Conservation (phyloP, 1,140 invertebrate genomes). For the Lepidurus couesii region DNA sequence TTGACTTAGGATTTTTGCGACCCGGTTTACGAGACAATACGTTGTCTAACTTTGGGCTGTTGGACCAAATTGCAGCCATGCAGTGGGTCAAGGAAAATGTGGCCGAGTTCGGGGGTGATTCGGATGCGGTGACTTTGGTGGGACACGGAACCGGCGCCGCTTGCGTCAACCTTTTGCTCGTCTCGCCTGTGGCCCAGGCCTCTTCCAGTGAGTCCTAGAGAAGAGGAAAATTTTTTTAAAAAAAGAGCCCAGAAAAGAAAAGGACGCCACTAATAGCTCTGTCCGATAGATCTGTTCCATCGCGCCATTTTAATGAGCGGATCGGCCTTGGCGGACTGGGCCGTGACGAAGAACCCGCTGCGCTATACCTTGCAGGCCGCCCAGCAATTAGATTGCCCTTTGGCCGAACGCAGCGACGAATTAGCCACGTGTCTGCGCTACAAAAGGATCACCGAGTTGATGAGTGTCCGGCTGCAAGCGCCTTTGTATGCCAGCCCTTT, state of each 20-base stretch:
- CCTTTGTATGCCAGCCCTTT: constrained; percentile 63
- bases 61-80: constrained; percentile 80
- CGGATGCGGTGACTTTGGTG: constrained; percentile 69
- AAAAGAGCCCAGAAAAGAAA: background rate
- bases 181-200: constrained; percentile 62
- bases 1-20: constrained; percentile 65
- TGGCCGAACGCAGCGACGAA: constrained; percentile 49
- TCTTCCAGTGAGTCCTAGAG: constrained; percentile 30
- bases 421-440: constrained; percentile 59
- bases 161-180: constrained; percentile 79
- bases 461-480: constrained; percentile 51
- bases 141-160: constrained; percentile 91
- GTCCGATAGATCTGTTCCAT: constrained; percentile 69
- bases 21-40: constrained; percentile 62
- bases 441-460: constrained; percentile 60
- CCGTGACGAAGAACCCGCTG: constrained; percentile 70
- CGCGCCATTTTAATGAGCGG: constrained; percentile 90
- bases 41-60: constrained; percentile 76
- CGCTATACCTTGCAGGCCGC: constrained; percentile 68
- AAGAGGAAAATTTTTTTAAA: background rate
- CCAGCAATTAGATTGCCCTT: constrained; percentile 68
- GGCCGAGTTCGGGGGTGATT: constrained; percentile 48
- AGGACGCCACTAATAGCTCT: background rate
- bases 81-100: constrained; percentile 70
- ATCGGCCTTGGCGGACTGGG: constrained; percentile 82